These are phyloP conservation scores for Dysmachus trigonus DNA, from an alignment of 2,888 invertebrate genomes.

Conservation along the genomic window DNA sequence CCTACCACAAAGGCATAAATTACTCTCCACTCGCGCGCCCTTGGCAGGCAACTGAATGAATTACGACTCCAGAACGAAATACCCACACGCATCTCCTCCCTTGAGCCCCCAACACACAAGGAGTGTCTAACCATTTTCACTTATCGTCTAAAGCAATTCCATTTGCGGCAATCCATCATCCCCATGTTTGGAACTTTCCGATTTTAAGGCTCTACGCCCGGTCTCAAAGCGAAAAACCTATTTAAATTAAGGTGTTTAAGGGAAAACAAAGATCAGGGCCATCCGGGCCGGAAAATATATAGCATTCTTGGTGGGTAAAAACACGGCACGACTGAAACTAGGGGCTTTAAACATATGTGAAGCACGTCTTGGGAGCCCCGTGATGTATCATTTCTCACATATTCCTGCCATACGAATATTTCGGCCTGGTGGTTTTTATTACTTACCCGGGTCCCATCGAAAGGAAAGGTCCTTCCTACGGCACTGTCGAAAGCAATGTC, in stretches of 20 bases:
- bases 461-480: neutral
- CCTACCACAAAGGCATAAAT: neutral
- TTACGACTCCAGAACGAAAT: neutral
- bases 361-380: neutral
- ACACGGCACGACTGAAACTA: neutral
- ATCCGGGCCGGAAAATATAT: neutral
- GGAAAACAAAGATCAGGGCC: neutral
- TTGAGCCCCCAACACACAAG: neutral
- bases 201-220: neutral
- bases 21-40: neutral
- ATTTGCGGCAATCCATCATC: neutral
- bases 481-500: neutral
- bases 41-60: neutral
- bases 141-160: neutral
- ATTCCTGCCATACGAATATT: neutral
- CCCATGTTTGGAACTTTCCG: neutral
- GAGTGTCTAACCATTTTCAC: neutral
- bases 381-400: neutral
- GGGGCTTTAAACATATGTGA: neutral
- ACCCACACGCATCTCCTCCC: neutral
- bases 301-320: neutral
- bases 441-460: neutral
- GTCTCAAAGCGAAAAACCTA: neutral
- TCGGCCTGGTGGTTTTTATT: neutral
- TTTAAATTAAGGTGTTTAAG: slow-evolving; percentile 2